Percentiles rank a stretch among this genome's conserved stretches.
Conservation (phyloP, 2,113 vertebrate species). For the Perca fluviatilis region DNA sequence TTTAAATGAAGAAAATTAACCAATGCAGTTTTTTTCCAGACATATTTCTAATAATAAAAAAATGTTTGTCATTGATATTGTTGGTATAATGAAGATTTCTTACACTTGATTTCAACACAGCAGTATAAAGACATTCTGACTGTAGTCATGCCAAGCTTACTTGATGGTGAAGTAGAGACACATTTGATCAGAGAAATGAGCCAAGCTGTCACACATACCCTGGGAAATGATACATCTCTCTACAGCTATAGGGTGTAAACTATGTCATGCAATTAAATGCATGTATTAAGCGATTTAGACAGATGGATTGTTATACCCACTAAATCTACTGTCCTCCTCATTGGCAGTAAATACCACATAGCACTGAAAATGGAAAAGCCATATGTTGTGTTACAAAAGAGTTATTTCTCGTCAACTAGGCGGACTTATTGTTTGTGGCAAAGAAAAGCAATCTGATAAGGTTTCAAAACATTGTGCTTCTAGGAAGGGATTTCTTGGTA, state of each 20-base stretch:
- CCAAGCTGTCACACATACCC: constrained; percentile 12
- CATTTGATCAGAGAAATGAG: constrained; percentile 21
- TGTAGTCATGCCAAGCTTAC: background rate
- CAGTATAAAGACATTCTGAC: background rate
- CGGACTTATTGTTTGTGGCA: background rate
- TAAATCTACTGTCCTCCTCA: background rate
- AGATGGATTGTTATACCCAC: background rate
- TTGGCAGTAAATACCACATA: background rate
- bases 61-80: background rate
- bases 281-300: constrained; percentile 8
- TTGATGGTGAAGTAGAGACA: background rate
- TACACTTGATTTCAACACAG: constrained; percentile 3
- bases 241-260: background rate
- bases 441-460: background rate
- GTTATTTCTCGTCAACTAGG: background rate
- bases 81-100: background rate
- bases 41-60: background rate
- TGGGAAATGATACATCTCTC: background rate
- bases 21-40: background rate
- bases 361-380: background rate
- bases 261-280: background rate
- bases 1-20: background rate
- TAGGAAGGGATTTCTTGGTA: background rate
- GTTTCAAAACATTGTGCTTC: background rate
- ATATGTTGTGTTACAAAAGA: background rate